Conservation (phyloP, 2,797 vertebrate genomes). For the Ispidina picta region DNA sequence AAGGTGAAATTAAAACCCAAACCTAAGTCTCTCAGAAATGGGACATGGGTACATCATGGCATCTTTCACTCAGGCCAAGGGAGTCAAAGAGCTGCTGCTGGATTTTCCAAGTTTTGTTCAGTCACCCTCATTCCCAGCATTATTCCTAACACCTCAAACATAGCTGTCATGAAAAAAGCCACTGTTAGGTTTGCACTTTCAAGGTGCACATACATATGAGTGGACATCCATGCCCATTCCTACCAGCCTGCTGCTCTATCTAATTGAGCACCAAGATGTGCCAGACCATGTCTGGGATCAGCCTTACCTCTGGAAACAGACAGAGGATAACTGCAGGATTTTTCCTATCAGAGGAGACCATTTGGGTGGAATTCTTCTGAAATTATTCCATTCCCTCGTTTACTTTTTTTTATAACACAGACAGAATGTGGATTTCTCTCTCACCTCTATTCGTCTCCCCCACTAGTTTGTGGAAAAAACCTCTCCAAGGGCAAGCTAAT, state of each 20-base stretch:
- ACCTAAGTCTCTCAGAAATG: background rate
- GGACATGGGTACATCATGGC: rapidly evolving
- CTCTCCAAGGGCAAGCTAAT: background rate
- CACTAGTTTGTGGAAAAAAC: background rate
- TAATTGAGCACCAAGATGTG: background rate
- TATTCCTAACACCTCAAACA: background rate
- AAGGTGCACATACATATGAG: background rate
- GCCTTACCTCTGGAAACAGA: background rate
- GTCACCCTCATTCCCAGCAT: background rate
- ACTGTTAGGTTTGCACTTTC: background rate
- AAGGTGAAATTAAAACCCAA: background rate
- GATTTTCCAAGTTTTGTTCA: background rate
- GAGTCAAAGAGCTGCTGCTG: background rate
- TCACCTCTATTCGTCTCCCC: background rate
- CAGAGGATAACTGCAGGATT: background rate
- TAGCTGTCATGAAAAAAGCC: background rate
- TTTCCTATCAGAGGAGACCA: background rate
- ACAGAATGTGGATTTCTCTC: background rate
- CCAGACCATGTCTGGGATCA: background rate
- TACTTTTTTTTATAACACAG: background rate
- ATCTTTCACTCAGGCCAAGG: background rate
- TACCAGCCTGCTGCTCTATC: background rate
- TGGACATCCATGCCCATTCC: background rate
- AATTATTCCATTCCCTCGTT: background rate
- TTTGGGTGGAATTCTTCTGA: background rate